phyloP scores from a whole-genome alignment of 2,888 invertebrate species.

The Plagiodera versicolora region DNA sequence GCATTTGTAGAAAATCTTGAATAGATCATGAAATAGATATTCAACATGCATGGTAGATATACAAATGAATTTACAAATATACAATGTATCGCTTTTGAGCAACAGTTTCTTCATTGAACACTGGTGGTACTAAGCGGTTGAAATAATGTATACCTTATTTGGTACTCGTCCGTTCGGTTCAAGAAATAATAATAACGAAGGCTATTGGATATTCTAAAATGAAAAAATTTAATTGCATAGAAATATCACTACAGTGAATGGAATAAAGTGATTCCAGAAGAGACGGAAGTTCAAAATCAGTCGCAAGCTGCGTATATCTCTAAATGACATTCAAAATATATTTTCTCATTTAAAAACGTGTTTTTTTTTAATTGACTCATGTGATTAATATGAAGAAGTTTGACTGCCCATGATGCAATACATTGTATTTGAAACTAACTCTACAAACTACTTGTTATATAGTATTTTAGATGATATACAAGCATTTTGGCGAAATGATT shows the following conservation, averaged over 20 bases:
- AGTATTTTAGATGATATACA: not conserved
- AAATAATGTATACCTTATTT: too few species aligned
- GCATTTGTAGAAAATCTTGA: conserved; percentile 43
- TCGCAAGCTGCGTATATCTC: too few species aligned
- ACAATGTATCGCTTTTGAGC: not conserved
- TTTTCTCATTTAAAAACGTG: too few species aligned
- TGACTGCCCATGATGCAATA: not conserved
- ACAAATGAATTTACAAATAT: not conserved
- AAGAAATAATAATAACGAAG: too few species aligned
- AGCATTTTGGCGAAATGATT: not conserved
- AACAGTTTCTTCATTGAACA: not conserved
- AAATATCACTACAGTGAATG: too few species aligned
- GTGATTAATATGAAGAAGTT: not conserved
- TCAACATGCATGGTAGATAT: conserved; percentile 43
- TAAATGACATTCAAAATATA: too few species aligned
- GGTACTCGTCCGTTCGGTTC: too few species aligned
- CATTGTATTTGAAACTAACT: not conserved
- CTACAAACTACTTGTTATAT: not conserved
- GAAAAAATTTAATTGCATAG: too few species aligned
- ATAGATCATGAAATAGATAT: conserved; percentile 40
- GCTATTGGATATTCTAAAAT: too few species aligned
- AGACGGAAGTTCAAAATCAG: too few species aligned
- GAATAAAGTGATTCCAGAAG: too few species aligned
- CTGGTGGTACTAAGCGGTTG: too few species aligned
- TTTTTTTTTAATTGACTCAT: not conserved